Evolutionary conservation across 2,113 vertebrate species (phyloP).

Genomic region (Peucedramus taeniatus): DNA sequence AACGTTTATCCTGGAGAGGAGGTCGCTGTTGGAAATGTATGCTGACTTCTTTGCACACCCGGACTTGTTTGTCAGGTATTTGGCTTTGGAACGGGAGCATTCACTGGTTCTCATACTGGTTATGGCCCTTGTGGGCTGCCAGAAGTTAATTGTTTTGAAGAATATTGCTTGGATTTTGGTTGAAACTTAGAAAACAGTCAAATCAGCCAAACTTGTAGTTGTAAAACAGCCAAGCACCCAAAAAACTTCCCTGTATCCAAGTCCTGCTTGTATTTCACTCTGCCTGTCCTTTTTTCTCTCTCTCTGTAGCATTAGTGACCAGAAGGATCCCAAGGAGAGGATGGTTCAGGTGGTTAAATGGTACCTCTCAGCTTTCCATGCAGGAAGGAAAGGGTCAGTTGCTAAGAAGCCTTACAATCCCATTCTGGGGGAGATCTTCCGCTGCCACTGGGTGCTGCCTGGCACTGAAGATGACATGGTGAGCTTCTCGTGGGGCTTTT

Average conservation of each 20-base stretch:
- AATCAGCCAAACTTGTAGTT: not conserved
- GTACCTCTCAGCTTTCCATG: slow-evolving; percentile 98
- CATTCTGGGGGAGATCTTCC: slow-evolving; percentile 95
- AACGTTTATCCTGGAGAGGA: slow-evolving; percentile 95
- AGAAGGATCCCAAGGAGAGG: slow-evolving; percentile 87
- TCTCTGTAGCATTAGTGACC: slow-evolving; percentile 89
- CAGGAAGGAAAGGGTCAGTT: slow-evolving; percentile 97
- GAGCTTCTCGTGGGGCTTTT: slow-evolving; percentile 25
- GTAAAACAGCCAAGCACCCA: not conserved
- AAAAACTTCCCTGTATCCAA: not conserved
- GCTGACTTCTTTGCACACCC: slow-evolving; percentile 99
- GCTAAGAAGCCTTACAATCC: slow-evolving; percentile 99
- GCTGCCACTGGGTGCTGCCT: slow-evolving; percentile 92
- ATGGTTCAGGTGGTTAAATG: slow-evolving; percentile 97
- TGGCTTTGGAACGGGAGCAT: not conserved
- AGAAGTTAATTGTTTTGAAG: not conserved
- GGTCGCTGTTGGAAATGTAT: slow-evolving; percentile 98
- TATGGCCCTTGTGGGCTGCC: not conserved
- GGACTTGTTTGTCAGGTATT: slow-evolving; percentile 95
- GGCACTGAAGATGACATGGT: slow-evolving; percentile 78
- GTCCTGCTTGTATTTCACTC: not conserved
- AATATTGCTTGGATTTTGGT: not conserved
- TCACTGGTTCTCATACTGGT: not conserved
- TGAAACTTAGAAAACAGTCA: not conserved
- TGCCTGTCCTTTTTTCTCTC: not conserved